These are phyloP conservation scores for Tauraco hartlaubi DNA, from an alignment of 2,797 vertebrate species.

Conservation along the genomic window DNA sequence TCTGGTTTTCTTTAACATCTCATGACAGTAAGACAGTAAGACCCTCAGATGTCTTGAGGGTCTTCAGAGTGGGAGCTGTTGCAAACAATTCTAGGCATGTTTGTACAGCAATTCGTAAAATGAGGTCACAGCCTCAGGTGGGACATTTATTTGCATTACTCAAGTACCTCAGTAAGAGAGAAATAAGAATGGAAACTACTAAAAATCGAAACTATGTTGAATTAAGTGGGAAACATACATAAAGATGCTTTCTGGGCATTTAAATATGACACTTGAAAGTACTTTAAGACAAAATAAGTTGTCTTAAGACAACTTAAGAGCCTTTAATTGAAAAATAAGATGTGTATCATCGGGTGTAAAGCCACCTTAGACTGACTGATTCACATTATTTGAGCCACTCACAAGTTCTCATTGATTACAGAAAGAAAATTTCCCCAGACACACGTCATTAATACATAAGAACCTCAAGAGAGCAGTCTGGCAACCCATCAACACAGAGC, in stretches of 20 bases:
- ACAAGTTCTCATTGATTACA: not conserved
- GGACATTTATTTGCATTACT: not conserved
- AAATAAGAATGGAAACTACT: not conserved
- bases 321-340: not conserved
- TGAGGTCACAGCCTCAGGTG: not conserved
- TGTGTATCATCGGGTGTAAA: not conserved
- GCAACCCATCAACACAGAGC: not conserved
- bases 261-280: not conserved
- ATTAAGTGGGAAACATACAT: not conserved
- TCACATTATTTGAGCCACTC: not conserved
- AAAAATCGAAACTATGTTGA: not conserved
- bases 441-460: not conserved
- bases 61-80: not conserved
- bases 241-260: not conserved
- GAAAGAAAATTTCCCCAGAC: not conserved
- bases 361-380: not conserved
- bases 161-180: not conserved
- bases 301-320: not conserved
- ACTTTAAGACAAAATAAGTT: not conserved
- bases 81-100: not conserved
- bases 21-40: not conserved
- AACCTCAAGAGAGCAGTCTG: not conserved
- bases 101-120: not conserved
- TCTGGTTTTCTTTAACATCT: not conserved
- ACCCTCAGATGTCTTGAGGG: too few species aligned